Base-by-base conservation (phyloP, 2,888 invertebrate genomes). In the Chrysodeixis includens region DNA sequence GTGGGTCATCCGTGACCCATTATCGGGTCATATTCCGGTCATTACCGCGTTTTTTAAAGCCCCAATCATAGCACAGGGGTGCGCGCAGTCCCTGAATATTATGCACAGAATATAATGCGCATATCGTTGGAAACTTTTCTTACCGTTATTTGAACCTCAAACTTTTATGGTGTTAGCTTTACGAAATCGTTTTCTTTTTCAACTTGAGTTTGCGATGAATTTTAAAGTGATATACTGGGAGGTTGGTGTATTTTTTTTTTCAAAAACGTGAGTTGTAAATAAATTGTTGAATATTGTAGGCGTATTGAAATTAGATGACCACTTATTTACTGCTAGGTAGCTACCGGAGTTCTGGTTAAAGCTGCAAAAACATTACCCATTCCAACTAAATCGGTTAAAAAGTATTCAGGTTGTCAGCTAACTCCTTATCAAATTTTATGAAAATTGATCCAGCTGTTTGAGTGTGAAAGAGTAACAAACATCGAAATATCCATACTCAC, bases 1-100 rank as follows among this genome's bases (percentile, higher is more conserved):
- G 20, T 49, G 46, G 46, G 46, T 20, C 18, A 49, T 20, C 9
- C 9, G 20, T 49, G 18, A 18, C 20, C 18, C 10, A 10, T 20
- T 49, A 10, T 18, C 18, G 46, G 20, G 46, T 9, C 46, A 49
- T 49, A 40, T 40, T 40, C n/a, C n/a, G 40, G 40, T 40, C 40
- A 40, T 40, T n/a, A 40, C n/a, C 12, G 69, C 53, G 61, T 30
- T 44, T 61, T 20, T 69, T 3, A 56, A 69, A 55, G n/a, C 64
- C 22, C 16, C 18, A 53, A 51, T n/a, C 20, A 7, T 20, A 8
- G n/a, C 52, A 51, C 74, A 54, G 20, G 40, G 54, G 46, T 69
- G 79, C 81, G 76, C 79, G 81, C 78, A 84, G 77, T 81, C 76
- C 74, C 76, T 69, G 70, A 74, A 79, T 78, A 79, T 81, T 78